Evolutionary conservation across 2,888 invertebrate genomes (phyloP), one percentile per base, ranked within the genome.

Genomic region (Caenorhabditis sulstoni): DNA sequence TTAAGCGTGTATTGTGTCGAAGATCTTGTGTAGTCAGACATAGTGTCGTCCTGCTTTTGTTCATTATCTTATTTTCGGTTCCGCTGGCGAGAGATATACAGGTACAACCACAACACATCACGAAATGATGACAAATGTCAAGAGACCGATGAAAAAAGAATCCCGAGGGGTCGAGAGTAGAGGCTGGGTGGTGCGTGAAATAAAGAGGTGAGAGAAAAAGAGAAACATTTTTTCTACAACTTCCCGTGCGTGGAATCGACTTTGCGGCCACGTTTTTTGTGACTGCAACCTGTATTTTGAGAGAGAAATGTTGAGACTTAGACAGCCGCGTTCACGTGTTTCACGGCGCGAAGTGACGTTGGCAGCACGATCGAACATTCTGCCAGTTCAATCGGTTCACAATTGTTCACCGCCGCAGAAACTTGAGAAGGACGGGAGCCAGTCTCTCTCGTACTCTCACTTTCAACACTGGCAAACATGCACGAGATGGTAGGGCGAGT

Each of bases 41-140:
- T 29, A 7, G 29, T 29, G 29, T 7, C 7, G 29, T 29, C 29
- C 29, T 29, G 29, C 29, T 29, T 29, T 7, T 29, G 29, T 29
- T 29, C 29, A 29, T 7, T 5, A 29, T 29, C 29, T 5, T 7
- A 29, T 29, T 29, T 29, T 29, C 29, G 29, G 29, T 29, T 3
- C 7, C 29, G 29, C 29, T 7, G 4, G 7, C 29, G 29, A 29
- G 29, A 5, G 29, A 29, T 3, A 29, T 29, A 29, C 29, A 29
- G 29, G 4, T 29, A 29, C 29, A 29, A 3, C 29, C 55, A 35
- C 37, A 47, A 55, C 35, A 50, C 49, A 57, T 53, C 62, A 64
- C 53, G 18, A 52, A 71, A 71, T 71, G 71, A 71, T 71, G 71
- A 71, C 71, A 71, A 71, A 62, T 62, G 62, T 9, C n/a, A 22